Evolutionary conservation across 35 echinoderm and acorn worm species (phyloP).

Genomic region (Patiria miniata): DNA sequence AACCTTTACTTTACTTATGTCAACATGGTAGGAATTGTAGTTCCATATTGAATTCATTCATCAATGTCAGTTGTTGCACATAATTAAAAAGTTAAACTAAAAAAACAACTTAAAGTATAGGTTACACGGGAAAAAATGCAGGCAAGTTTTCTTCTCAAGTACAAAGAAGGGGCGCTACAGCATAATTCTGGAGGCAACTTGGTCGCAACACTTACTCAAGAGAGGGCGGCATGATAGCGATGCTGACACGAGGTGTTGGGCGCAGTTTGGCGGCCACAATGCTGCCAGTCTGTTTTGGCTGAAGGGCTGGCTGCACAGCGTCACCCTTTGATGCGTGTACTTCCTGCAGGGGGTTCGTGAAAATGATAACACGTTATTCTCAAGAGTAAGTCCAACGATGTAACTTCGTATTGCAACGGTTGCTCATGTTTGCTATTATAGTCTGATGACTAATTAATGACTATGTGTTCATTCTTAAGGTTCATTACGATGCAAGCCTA

Average conservation of each 20-base stretch:
- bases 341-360: background rate
- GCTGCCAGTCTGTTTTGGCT: constrained; percentile 34
- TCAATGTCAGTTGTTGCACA: no score
- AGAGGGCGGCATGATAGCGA: constrained; percentile 55
- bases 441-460: no score
- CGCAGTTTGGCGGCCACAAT: constrained; percentile 27
- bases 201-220: constrained; percentile 43
- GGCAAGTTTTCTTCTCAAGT: no score
- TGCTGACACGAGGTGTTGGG: constrained; percentile 18
- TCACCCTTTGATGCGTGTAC: background rate
- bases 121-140: no score
- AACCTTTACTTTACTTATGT: background rate
- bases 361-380: background rate
- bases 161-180: no score
- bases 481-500: no score
- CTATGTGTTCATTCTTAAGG: no score
- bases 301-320: constrained; percentile 23
- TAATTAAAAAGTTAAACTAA: no score
- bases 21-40: no score
- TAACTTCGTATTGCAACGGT: background rate
- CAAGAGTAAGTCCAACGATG: background rate
- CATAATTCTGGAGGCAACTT: background rate
- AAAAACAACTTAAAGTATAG: no score
- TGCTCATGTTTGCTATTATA: no score
- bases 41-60: no score